Evolutionary conservation across 2,888 invertebrate species (phyloP).

Genomic region (Ochropacha duplaris): DNA sequence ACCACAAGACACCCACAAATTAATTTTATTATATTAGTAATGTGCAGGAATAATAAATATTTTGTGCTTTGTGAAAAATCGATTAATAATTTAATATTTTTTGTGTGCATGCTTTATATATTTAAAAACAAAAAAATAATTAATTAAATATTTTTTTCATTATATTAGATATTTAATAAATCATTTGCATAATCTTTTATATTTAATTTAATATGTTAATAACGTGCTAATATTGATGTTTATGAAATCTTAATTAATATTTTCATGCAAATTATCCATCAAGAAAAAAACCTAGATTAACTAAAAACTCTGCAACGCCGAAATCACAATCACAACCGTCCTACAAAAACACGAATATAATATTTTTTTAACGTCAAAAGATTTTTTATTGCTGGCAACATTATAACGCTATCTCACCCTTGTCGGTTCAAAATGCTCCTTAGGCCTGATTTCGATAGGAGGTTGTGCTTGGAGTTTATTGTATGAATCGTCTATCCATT

Average conservation of each 20-base stretch:
- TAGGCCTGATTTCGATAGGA: constrained; percentile 86
- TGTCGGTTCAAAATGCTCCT: constrained; percentile 90
- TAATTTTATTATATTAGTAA: constrained; percentile 15
- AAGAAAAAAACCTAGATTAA: background rate
- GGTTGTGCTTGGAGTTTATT: constrained; percentile 90
- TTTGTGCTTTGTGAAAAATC: background rate
- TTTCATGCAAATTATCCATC: background rate
- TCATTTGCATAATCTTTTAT: background rate
- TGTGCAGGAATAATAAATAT: background rate
- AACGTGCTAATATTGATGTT: background rate
- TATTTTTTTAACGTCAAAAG: background rate
- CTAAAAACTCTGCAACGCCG: background rate
- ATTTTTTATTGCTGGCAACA: constrained; percentile 1
- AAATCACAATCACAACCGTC: background rate
- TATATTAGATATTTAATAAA: background rate
- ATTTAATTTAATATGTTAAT: background rate
- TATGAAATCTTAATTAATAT: background rate
- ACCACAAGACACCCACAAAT: constrained; percentile 62
- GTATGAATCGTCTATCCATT: constrained; percentile 94
- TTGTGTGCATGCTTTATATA: background rate
- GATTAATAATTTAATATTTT: background rate
- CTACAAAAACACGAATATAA: background rate
- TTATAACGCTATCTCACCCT: constrained; percentile 82
- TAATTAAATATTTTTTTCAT: background rate
- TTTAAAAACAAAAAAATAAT: no score